These are phyloP conservation scores for Meteorus sp. DNA, from an alignment of 1,140 invertebrate species.

Conservation along the genomic window DNA sequence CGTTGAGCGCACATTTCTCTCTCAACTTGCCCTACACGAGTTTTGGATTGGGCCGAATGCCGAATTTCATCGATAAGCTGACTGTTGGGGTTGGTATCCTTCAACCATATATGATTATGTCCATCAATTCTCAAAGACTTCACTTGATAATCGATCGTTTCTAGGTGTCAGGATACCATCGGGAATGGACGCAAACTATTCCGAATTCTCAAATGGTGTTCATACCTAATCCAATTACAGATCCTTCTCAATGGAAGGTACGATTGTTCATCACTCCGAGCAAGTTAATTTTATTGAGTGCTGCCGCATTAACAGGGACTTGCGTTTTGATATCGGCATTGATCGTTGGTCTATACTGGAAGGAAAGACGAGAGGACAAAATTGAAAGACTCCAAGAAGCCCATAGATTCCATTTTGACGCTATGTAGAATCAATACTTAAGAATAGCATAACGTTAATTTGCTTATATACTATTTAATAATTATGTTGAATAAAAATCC, in stretches of 20 bases:
- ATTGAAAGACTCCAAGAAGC: conserved; percentile 86
- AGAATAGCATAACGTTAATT: conserved; percentile 29
- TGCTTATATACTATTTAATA: background rate
- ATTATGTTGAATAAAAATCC: conserved; percentile 1
- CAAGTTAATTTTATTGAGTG: conserved; percentile 89
- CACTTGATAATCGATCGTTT: conserved; percentile 18
- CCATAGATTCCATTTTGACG: conserved; percentile 83
- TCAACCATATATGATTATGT: background rate
- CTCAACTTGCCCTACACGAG: conserved; percentile 92
- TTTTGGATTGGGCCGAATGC: conserved; percentile 93
- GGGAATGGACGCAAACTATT: conserved; percentile 90
- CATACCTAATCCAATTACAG: conserved; percentile 81
- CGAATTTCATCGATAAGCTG: conserved; percentile 94
- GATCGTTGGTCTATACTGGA: conserved; percentile 88
- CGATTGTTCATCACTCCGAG: conserved; percentile 96
- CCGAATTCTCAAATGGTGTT: conserved; percentile 97
- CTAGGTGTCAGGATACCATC: conserved; percentile 54
- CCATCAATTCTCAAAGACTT: background rate
- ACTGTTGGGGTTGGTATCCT: conserved; percentile 74
- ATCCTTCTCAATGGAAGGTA: conserved; percentile 84
- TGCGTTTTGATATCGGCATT: conserved; percentile 84
- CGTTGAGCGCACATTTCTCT: conserved; percentile 89
- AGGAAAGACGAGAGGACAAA: conserved; percentile 89
- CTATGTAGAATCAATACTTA: conserved; percentile 62
- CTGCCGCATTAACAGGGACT: conserved; percentile 83